Evolutionary conservation across 2,888 invertebrate species (phyloP), one percentile per base, ranked within the genome.

Genomic region (Drosophila buzzatii): DNA sequence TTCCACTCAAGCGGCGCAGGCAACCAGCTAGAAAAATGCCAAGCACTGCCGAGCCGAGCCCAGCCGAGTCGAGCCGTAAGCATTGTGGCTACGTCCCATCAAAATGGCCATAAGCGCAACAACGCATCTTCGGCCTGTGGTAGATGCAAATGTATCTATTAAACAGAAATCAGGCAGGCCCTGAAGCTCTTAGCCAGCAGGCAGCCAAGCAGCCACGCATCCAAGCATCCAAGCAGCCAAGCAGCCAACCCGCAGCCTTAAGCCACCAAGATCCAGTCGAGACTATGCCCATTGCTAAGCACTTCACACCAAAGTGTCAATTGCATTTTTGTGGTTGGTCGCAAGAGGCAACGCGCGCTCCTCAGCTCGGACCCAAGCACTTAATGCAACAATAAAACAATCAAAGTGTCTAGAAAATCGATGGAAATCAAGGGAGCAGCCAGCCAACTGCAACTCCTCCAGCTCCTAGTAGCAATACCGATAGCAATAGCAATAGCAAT

Each of bases 351-450:
- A 27, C 45, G 37, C 37, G 52, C 23, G 51, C 33, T 51, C 18
- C 51, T 53, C 58, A 44, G 52, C 56, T 57, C 49, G 59, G 62
- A 60, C 51, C 69, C 73, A 72, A 76, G 73, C 89, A 87, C 86
- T 87, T 87, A 87, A 90, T 87, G 89, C 90, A 87, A 87, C 86
- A 87, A 87, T 87, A 87, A 87, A 87, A 87, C 86, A 87, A 87
- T 87, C 86, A 87, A 85, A 85, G 86, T 90, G 86, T 88, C 86
- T 89, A 90, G 86, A 87, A 90, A 87, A 87, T 87, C 86, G 86
- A 87, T 86, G 90, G 88, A 90, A 90, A 85, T 83, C 84, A 88
- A 87, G 79, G 87, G 82, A 78, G 59, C 71, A 64, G 68, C 75
- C 76, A 74, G 27, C 27, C 27, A 27, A 73, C 57, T 59, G 33